These are phyloP conservation scores for Taxidea taxus DNA, from an alignment of 2,113 vertebrate genomes.

Conservation along the genomic window DNA sequence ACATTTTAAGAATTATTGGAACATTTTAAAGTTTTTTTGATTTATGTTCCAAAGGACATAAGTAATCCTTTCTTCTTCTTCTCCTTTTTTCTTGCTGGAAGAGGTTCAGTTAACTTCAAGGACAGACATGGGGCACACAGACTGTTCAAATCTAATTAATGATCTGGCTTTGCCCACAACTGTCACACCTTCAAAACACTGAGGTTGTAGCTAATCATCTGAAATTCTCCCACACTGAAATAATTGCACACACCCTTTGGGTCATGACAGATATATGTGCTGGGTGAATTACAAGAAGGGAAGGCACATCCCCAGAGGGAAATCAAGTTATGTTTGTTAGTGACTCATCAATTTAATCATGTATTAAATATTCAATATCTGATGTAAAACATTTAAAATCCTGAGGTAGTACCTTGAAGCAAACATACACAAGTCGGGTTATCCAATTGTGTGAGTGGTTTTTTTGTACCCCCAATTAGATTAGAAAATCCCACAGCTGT, in stretches of 20 bases:
- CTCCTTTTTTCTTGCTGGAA: neutral
- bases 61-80: slow-evolving; percentile 17
- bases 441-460: neutral
- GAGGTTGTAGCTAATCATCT: slow-evolving; percentile 53
- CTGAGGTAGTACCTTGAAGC: slow-evolving; percentile 11
- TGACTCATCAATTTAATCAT: slow-evolving; percentile 59
- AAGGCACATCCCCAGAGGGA: slow-evolving; percentile 36
- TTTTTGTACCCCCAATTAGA: slow-evolving; percentile 8
- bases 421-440: neutral
- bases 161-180: slow-evolving; percentile 44
- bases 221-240: slow-evolving; percentile 69
- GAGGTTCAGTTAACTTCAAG: slow-evolving; percentile 54
- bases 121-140: slow-evolving; percentile 28
- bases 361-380: slow-evolving; percentile 47
- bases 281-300: slow-evolving; percentile 33
- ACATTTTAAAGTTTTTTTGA: slow-evolving; percentile 60
- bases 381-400: slow-evolving; percentile 42
- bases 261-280: slow-evolving; percentile 35
- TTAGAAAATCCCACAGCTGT: slow-evolving; percentile 28
- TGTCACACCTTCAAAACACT: slow-evolving; percentile 69
- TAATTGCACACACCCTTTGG: slow-evolving; percentile 55
- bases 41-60: slow-evolving; percentile 50
- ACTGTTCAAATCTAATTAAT: slow-evolving; percentile 66
- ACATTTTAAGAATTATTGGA: slow-evolving; percentile 69
- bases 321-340: slow-evolving; percentile 67